A percentile compares a stretch with the other conserved stretches of the same genome.
These are phyloP conservation scores for human (Homo sapiens) DNA, from an alignment of 2,113 vertebrate species.

Conservation along the genomic window DNA sequence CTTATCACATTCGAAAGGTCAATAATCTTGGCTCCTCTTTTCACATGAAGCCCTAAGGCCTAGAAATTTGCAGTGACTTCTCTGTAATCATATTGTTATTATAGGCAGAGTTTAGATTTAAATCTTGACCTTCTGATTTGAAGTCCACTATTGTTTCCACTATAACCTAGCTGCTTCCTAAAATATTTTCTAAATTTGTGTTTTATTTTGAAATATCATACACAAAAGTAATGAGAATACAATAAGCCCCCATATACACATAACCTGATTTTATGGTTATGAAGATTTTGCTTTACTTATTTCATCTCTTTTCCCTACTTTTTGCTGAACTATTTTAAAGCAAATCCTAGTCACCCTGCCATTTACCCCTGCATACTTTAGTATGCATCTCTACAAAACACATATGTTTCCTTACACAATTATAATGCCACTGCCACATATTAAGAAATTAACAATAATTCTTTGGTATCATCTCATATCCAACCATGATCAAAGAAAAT, in stretches of 20 bases:
- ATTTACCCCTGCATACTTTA: not conserved
- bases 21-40: not conserved
- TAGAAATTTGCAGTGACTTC: not conserved
- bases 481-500: not conserved
- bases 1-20: not conserved
- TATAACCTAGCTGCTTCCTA: not conserved
- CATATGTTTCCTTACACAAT: constrained; percentile 1
- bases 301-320: not conserved
- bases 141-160: not conserved
- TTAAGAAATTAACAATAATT: not conserved
- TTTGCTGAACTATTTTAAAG: constrained; percentile 21
- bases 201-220: constrained; percentile 31
- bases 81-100: not conserved
- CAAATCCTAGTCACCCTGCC: not conserved
- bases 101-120: not conserved
- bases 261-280: not conserved
- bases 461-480: not conserved
- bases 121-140: not conserved
- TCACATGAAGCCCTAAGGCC: not conserved
- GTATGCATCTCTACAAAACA: not conserved
- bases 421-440: not conserved
- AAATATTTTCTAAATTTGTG: not conserved
- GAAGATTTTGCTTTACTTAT: not conserved
- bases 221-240: not conserved
- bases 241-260: not conserved